phyloP scores from a whole-genome alignment of 92 coral and sea anemone genomes.

The Parazoanthus swiftii region DNA sequence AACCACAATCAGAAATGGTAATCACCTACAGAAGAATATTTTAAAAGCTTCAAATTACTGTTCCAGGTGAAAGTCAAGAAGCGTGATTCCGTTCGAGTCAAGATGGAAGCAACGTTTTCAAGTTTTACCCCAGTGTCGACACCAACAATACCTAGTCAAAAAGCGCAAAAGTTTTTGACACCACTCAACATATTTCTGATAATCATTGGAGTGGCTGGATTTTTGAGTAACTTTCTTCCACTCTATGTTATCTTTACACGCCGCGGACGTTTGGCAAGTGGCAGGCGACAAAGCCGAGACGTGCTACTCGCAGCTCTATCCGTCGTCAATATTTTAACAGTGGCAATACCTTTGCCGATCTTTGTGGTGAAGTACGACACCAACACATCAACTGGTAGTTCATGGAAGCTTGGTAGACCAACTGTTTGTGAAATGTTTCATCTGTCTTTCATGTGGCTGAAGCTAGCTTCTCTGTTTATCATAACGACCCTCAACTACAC shows the following conservation, averaged over 20 bases:
- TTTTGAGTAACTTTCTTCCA: constrained; percentile 63
- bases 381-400: not conserved
- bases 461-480: constrained; percentile 71
- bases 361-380: constrained; percentile 55
- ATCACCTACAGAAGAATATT: constrained; percentile 23
- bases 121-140: constrained; percentile 8
- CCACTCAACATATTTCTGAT: constrained; percentile 66
- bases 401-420: constrained; percentile 48
- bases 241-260: constrained; percentile 64
- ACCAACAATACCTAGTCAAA: constrained; percentile 7
- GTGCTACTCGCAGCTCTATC: constrained; percentile 67
- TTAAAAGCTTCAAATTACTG: constrained; percentile 25
- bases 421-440: constrained; percentile 83
- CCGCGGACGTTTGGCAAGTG: constrained; percentile 50
- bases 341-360: constrained; percentile 69
- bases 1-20: constrained; percentile 37
- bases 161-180: constrained; percentile 39
- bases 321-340: constrained; percentile 62
- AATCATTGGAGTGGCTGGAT: constrained; percentile 56
- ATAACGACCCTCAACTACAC: constrained; percentile 78
- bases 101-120: not conserved
- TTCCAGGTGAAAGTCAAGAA: not conserved
- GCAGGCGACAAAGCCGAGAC: constrained; percentile 66
- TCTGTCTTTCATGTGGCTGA: constrained; percentile 78
- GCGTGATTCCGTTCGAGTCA: not conserved